phyloP scores from a whole-genome alignment of 2,113 vertebrate genomes.

The Camelus dromedarius region DNA sequence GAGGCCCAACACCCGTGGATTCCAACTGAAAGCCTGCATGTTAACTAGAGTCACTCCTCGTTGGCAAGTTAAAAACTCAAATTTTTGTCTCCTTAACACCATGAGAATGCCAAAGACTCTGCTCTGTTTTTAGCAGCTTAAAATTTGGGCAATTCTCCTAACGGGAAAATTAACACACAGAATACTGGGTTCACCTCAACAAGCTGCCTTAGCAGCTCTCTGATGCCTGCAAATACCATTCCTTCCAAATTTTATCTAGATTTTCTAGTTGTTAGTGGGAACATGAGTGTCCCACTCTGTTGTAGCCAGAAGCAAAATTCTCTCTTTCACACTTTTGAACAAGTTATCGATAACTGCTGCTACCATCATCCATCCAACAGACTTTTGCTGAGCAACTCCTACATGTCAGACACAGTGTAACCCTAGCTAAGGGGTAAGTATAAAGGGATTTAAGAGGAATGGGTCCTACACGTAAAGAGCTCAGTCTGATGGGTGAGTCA shows the following conservation, averaged over 20 bases:
- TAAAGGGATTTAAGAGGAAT: not conserved
- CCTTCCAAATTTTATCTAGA: not conserved
- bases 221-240: not conserved
- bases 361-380: not conserved
- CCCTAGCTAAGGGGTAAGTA: not conserved
- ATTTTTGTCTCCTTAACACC: not conserved
- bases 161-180: not conserved
- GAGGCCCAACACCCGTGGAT: not conserved
- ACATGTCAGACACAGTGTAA: not conserved
- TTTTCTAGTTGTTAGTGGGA: not conserved
- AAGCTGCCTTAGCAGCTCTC: not conserved
- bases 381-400: not conserved
- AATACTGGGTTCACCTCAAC: not conserved
- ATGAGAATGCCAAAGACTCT: not conserved
- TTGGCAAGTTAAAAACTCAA: not conserved
- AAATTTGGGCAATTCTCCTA: not conserved
- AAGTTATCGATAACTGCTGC: not conserved
- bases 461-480: not conserved
- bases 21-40: not conserved
- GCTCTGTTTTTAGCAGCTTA: constrained; percentile 33
- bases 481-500: not conserved
- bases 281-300: not conserved
- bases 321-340: not conserved
- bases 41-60: not conserved
- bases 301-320: not conserved